These are phyloP conservation scores for Triplophysa bombifrons DNA, from an alignment of 2,797 vertebrate genomes.

Conservation along the genomic window DNA sequence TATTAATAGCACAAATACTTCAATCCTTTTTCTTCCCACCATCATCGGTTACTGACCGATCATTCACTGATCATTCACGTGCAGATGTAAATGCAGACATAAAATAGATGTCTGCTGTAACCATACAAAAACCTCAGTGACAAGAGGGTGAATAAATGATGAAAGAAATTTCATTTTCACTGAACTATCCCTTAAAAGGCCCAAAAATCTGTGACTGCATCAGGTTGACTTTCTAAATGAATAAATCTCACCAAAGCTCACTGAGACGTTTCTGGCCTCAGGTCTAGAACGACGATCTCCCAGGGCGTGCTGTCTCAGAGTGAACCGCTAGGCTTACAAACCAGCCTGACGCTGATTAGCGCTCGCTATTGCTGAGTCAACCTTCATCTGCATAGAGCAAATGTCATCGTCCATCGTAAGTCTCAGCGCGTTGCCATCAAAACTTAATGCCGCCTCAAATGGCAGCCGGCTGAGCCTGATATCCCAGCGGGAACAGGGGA, in stretches of 20 bases:
- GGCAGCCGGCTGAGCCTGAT: constrained; percentile 41
- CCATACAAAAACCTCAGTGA: no score
- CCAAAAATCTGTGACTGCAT: no score
- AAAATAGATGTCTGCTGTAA: no score
- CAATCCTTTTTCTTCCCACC: no score
- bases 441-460: constrained; percentile 57
- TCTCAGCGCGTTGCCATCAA: constrained; percentile 63
- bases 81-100: no score
- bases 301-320: background rate
- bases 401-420: constrained; percentile 78
- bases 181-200: no score
- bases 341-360: constrained; percentile 77
- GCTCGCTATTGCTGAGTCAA: constrained; percentile 80
- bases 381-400: constrained; percentile 83
- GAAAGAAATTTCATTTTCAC: no score
- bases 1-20: no score
- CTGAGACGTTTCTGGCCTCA: background rate
- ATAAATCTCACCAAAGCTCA: background rate
- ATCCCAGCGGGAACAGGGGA: constrained; percentile 24
- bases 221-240: no score
- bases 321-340: constrained; percentile 69
- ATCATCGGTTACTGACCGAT: no score
- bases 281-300: background rate
- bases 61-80: no score
- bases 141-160: no score